Base-by-base conservation (phyloP, 2,113 vertebrate species). In the Megaceryle maxima region DNA sequence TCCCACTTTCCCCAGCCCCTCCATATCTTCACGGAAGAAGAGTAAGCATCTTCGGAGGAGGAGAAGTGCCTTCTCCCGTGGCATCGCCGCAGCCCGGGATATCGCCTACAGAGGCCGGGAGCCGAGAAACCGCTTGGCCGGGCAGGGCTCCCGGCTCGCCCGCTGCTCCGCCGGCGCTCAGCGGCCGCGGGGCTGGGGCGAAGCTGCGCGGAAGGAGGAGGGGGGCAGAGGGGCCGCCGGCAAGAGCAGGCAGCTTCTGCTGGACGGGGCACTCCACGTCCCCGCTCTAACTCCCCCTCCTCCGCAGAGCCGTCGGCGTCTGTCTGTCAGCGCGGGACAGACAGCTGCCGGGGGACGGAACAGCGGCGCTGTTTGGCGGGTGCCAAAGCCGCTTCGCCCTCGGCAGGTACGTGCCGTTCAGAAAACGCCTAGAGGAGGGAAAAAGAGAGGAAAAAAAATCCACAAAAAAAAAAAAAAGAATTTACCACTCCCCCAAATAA, bases 251-350 rank as follows among this genome's bases (percentile, higher is more conserved):
- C 16, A 7, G 53, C 13, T 4, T 3, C 20, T 8, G 60, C 29
- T 3, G 35, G 17, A 6, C 28, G 13, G 5, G 15, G 22, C 11
- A 0, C 29, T 37, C 14, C 28, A 4, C 8, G 4, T 2, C 51
- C 7, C 26, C 12, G n/a, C 12, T 6, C 15, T 22, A 24, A 0
- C 5, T 5, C 28, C 24, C 33, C 29, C 16, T 14, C 35, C 20
- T 8, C n/a, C 18, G 18, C 29, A 4, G 66, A 24, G 35, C 74
- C 31, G 7, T 9, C 17, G 4, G 50, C 8, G 25, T 10, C 35
- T 7, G 41, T 16, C 18, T 43, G 17, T 19, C 33, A 14, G 33
- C 14, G 26, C 13, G 55, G 44, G 43, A 28, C 33, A 5, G 44
- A 9, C 41, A 33, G 55, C 12, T 10, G 43, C 66, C 66, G 26